Evolutionary conservation across 2,888 invertebrate species (phyloP), one percentile per base, ranked within the genome.

Genomic region (Thereva nobilitata): DNA sequence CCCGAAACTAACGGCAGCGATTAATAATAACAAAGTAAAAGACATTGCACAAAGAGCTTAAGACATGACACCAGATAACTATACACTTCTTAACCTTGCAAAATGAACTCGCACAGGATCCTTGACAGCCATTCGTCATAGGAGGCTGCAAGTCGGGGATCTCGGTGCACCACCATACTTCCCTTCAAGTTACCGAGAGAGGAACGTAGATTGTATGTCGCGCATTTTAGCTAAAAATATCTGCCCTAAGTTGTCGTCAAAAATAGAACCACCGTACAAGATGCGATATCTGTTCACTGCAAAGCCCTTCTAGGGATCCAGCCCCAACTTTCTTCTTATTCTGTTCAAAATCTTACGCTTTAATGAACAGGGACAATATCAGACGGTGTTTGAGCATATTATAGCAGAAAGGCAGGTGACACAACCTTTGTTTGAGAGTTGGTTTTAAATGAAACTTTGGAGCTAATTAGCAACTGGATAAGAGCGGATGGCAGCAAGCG

Each of bases 201-300:
- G 37, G n/a, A 47, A 59, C 41, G 57, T 12, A 23, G 57, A 59
- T 41, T 47, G 38, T 47, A 10, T 59, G 45, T 59, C 45, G 37
- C 42, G 47, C 44, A 40, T 61, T 49, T 49, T 63, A 63, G 42
- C 63, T 63, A 63, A 63, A 63, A 63, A 63, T 63, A 63, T 34
- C 23, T 52, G 52, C 63, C 63, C 63, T 52, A 52, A 50, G 63
- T 34, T 35, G 35, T n/a, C 9, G 35, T 12, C 50, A 52, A 40
- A 63, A 63, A 63, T 63, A 63, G 63, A 42, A 35, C 45, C 23
- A 23, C 23, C 23, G 23, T 23, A 23, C 23, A 23, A 23, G 23
- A 23, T 23, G 23, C 23, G 23, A 23, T 23, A 23, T 23, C 23
- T 23, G 23, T 23, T 23, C 23, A 23, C 23, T 23, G 23, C 23